Evolutionary conservation across 2,888 invertebrate species (phyloP).

Genomic region (Oxyscelio sp.): DNA sequence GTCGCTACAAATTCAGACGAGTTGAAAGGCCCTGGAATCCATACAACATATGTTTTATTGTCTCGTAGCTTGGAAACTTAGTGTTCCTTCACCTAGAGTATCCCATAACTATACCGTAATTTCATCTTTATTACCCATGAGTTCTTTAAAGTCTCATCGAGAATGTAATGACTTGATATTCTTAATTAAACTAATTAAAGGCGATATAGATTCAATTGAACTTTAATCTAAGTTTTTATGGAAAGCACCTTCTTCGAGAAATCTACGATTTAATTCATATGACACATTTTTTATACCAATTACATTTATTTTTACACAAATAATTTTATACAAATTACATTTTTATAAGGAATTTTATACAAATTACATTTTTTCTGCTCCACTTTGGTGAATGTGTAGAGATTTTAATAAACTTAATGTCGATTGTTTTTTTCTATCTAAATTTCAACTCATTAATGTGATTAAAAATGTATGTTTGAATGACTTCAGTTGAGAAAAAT

Average conservation of each 20-base stretch:
- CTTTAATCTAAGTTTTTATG: background rate
- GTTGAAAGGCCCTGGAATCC: too few species aligned
- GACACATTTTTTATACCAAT: background rate
- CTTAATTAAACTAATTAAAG: background rate
- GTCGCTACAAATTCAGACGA: too few species aligned
- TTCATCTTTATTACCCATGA: background rate
- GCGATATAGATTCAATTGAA: background rate
- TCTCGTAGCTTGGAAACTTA: background rate
- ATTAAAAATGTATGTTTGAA: too few species aligned
- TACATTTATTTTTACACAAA: too few species aligned
- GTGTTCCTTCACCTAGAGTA: background rate
- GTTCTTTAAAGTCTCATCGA: background rate
- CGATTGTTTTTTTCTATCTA: too few species aligned
- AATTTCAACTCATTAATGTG: too few species aligned
- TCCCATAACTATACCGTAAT: slow-evolving; percentile 6
- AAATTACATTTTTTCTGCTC: too few species aligned
- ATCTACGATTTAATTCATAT: background rate
- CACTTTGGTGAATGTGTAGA: too few species aligned
- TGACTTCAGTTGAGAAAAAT: too few species aligned
- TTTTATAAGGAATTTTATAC: too few species aligned
- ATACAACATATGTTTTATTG: slow-evolving; percentile 6
- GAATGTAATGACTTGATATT: slow-evolving; percentile 1
- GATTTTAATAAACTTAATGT: too few species aligned
- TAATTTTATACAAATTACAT: background rate
- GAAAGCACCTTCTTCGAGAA: background rate